phyloP scores from a whole-genome alignment of 2,797 vertebrate genomes.

The Pagetopsis macropterus region DNA sequence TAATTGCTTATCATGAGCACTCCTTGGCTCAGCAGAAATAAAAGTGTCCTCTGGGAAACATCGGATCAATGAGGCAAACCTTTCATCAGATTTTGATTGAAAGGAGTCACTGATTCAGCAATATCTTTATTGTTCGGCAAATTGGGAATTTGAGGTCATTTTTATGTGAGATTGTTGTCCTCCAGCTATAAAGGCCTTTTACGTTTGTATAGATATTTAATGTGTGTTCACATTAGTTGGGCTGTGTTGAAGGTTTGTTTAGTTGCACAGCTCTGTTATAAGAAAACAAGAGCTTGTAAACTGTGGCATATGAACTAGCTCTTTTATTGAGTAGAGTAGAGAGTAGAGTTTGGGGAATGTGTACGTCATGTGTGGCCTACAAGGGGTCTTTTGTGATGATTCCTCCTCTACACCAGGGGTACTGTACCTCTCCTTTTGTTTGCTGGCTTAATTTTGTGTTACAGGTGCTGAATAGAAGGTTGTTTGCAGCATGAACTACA shows the following conservation, averaged over 20 bases:
- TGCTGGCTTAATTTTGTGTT: too few species aligned
- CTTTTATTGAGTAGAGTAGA: background rate
- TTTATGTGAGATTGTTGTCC: constrained; percentile 26
- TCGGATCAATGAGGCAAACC: constrained; percentile 65
- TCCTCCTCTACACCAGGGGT: too few species aligned
- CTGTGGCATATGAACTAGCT: background rate
- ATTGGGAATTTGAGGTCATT: constrained; percentile 19
- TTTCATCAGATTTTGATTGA: constrained; percentile 65
- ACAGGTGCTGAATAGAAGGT: too few species aligned
- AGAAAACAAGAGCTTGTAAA: background rate
- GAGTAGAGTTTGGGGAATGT: background rate
- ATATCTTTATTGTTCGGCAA: constrained; percentile 30
- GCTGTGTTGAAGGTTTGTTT: background rate
- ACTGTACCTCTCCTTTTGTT: too few species aligned
- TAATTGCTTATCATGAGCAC: constrained; percentile 15
- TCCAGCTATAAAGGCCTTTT: background rate
- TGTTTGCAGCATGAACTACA: too few species aligned
- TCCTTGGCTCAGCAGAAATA: constrained; percentile 56
- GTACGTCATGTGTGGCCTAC: background rate
- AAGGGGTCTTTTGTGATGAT: background rate
- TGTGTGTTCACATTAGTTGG: background rate
- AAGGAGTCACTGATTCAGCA: constrained; percentile 55
- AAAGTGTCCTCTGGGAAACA: constrained; percentile 40
- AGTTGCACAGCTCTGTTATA: background rate
- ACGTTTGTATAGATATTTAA: background rate